phyloP scores from a whole-genome alignment of 2,113 vertebrate species.

The Cyanoliseus patagonus region DNA sequence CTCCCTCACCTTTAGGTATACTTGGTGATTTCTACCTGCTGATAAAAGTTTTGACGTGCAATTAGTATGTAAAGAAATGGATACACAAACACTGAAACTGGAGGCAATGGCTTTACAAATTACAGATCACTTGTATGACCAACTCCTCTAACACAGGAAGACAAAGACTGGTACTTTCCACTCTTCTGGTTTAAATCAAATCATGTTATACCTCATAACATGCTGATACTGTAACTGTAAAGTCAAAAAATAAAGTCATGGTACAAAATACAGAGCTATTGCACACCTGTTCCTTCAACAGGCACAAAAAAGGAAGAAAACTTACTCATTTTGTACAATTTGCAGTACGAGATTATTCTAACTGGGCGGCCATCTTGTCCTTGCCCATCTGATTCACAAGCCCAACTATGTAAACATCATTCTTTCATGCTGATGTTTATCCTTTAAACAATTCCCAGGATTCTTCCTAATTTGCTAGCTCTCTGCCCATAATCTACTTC shows the following conservation, averaged over 20 bases:
- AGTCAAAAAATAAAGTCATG: background rate
- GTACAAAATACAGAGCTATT: background rate
- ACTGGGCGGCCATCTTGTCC: background rate
- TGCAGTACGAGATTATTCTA: background rate
- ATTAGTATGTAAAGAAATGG: background rate
- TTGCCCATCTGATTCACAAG: background rate
- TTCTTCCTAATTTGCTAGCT: background rate
- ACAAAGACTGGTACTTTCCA: background rate
- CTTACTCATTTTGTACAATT: background rate
- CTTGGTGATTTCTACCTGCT: background rate
- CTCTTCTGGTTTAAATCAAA: background rate
- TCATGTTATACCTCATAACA: background rate
- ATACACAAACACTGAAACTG: background rate
- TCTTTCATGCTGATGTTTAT: background rate
- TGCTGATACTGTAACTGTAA: background rate
- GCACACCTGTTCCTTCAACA: background rate
- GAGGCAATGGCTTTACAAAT: background rate
- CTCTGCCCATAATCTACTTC: background rate
- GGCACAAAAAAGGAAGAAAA: background rate
- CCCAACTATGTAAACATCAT: background rate
- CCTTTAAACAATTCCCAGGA: background rate
- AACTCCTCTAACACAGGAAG: background rate
- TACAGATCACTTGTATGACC: background rate
- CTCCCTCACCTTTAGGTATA: background rate
- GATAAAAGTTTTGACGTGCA: background rate